These are phyloP conservation scores for Raphicerus campestris DNA, from an alignment of 2,113 vertebrate species.

Conservation along the genomic window DNA sequence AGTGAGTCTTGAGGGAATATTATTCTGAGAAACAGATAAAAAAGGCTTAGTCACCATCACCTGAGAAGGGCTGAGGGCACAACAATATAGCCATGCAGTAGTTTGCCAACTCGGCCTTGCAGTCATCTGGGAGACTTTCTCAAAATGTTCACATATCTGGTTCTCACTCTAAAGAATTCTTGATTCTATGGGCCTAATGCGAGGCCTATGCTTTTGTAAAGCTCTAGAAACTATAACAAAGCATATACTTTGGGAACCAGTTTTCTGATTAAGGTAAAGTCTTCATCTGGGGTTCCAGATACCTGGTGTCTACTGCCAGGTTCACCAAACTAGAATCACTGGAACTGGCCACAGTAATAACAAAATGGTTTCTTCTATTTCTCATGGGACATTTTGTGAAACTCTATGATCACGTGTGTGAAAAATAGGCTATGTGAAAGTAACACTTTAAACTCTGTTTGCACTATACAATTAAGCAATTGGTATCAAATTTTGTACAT, in stretches of 20 bases:
- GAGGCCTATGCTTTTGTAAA: background rate
- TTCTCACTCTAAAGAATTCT: background rate
- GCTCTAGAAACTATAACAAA: background rate
- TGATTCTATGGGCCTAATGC: background rate
- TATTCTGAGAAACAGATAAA: conserved; percentile 49
- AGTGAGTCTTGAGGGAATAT: conserved; percentile 52
- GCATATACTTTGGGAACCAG: background rate
- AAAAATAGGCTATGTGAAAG: background rate
- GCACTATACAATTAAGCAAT: background rate
- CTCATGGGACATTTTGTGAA: background rate
- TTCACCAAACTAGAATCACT: background rate
- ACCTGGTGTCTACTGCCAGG: background rate
- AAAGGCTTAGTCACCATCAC: conserved; percentile 50
- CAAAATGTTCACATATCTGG: background rate
- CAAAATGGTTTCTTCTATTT: background rate
- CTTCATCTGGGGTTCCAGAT: background rate
- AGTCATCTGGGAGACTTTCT: background rate
- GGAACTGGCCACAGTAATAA: background rate
- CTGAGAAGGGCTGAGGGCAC: conserved; percentile 54
- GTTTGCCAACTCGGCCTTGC: background rate
- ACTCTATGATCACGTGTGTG: background rate
- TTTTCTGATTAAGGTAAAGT: conserved; percentile 11
- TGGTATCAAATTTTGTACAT: background rate
- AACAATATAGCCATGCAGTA: background rate
- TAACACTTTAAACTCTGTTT: background rate